Base-by-base conservation (phyloP, 2,888 invertebrate genomes). In the Aproaerema taeniolella region DNA sequence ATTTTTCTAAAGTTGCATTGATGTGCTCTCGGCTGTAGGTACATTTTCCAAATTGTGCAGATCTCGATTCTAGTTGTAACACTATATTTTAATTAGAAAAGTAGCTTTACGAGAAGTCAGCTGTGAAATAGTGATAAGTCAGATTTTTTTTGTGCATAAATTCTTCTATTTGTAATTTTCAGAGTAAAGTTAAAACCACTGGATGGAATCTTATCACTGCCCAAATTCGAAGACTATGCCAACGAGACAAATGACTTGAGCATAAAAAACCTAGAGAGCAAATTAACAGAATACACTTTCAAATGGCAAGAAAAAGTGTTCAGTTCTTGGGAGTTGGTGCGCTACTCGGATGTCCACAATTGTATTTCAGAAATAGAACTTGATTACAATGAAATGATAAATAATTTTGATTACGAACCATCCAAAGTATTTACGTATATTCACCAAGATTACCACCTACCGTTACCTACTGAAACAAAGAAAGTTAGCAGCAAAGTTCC, bases 261-360 rank as follows among this genome's bases (percentile, higher is more conserved):
- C 33, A 45, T 66, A 3, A 61, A 62, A 29, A 42, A 46, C 32
- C 45, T 67, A 16, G 61, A 67, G 42, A 54, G 55, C 1, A 59
- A 52, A 12, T 45, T 56, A 1, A 66, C 76, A 40, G 78, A 80
- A 49, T 66, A 78, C 41, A 59, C 49, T 29, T 90, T 94, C 47
- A 67, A 70, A 49, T 94, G 94, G 94, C 94, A 94, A 64, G 88
- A 93, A 58, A 94, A 94, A 74, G 67, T 88, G 1, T 90, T 93
- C 42, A 91, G 91, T 47, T 71, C 76, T 6, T 76, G 74, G 53
- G 93, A 94, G 65, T 59, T 88, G 7, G 82, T 89, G 36, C 86
- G 87, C 39, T 93, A 91, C 55, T 68, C 67, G 1, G 89, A 92
- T 25, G 67, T 81, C 26, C 85, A 86, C 29, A 91, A 92, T 57